Conservation (phyloP, 2,888 invertebrate genomes). For the Parnassius apollo region DNA sequence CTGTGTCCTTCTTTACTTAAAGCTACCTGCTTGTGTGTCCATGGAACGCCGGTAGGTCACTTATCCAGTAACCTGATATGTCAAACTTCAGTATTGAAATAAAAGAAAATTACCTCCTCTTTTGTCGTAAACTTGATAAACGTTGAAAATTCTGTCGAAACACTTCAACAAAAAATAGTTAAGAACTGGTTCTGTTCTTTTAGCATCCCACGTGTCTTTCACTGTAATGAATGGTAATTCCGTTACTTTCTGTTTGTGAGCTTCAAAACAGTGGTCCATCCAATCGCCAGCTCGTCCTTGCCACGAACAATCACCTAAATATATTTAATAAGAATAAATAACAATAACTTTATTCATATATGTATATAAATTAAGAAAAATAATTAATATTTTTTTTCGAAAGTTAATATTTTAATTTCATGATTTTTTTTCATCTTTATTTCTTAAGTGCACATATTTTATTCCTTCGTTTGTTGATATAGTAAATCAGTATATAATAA, state of each 20-base stretch:
- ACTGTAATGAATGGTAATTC: conserved; percentile 75
- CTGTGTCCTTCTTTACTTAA: too few species aligned
- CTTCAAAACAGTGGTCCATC: conserved; percentile 81
- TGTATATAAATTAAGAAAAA: too few species aligned
- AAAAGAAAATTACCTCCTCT: conserved; percentile 59
- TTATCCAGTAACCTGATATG: not conserved
- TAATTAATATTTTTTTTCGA: too few species aligned
- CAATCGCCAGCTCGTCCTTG: conserved; percentile 82
- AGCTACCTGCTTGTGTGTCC: too few species aligned
- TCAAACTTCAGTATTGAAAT: not conserved
- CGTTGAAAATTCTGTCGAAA: conserved; percentile 72
- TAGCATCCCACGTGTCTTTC: conserved; percentile 72
- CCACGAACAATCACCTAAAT: conserved; percentile 78
- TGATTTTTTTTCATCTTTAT: too few species aligned
- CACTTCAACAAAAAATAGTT: conserved; percentile 73
- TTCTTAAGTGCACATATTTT: too few species aligned
- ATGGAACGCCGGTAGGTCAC: too few species aligned
- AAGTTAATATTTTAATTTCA: too few species aligned
- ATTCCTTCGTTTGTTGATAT: too few species aligned
- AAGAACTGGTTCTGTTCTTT: conserved; percentile 68
- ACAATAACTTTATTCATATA: too few species aligned
- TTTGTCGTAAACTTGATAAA: conserved; percentile 78
- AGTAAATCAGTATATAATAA: too few species aligned
- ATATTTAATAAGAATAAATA: not conserved
- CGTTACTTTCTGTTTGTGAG: conserved; percentile 75